A percentile compares a stretch with the other conserved stretches of the same genome.
Evolutionary conservation across 2,113 vertebrate genomes (phyloP).

Genomic region (Trichomycterus rosablanca): DNA sequence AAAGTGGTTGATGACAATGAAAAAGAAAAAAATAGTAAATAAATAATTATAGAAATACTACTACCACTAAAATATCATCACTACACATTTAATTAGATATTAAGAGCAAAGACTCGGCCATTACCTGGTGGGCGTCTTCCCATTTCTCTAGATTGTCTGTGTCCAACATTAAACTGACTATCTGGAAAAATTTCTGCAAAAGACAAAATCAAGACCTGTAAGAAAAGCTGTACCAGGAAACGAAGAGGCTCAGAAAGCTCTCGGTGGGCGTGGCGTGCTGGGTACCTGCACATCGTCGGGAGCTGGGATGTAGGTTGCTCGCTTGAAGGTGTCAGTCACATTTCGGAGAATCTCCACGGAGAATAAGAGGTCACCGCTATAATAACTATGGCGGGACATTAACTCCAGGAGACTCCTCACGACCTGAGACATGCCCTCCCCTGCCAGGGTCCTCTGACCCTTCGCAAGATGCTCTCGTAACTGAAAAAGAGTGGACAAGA

Average conservation of each 20-base stretch:
- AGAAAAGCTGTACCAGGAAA: not conserved
- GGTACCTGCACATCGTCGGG: conserved; percentile 93
- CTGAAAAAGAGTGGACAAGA: conserved; percentile 54
- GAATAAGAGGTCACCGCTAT: conserved; percentile 97
- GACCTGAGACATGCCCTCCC: conserved; percentile 98
- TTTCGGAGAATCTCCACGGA: conserved; percentile 98
- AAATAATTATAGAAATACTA: too few species aligned
- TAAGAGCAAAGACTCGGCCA: not conserved
- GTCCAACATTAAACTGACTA: conserved; percentile 96
- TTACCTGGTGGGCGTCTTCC: conserved; percentile 95
- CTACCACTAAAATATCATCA: too few species aligned
- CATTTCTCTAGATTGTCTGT: conserved; percentile 90
- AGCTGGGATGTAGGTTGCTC: conserved; percentile 94
- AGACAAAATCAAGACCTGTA: not conserved
- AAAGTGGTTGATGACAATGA: too few species aligned
- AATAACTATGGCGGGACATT: conserved; percentile 89
- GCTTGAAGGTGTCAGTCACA: conserved; percentile 99
- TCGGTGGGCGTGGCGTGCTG: not conserved
- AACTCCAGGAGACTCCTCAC: conserved; percentile 93
- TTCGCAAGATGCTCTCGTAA: conserved; percentile 98
- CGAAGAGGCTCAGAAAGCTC: too few species aligned
- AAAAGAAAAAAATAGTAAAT: too few species aligned
- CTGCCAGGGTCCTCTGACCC: conserved; percentile 97
- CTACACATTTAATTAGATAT: too few species aligned
- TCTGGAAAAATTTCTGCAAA: conserved; percentile 94